Percentiles rank a stretch among this genome's conserved stretches.
phyloP scores from a whole-genome alignment of 2,113 vertebrate genomes.

The Sylvia atricapilla region DNA sequence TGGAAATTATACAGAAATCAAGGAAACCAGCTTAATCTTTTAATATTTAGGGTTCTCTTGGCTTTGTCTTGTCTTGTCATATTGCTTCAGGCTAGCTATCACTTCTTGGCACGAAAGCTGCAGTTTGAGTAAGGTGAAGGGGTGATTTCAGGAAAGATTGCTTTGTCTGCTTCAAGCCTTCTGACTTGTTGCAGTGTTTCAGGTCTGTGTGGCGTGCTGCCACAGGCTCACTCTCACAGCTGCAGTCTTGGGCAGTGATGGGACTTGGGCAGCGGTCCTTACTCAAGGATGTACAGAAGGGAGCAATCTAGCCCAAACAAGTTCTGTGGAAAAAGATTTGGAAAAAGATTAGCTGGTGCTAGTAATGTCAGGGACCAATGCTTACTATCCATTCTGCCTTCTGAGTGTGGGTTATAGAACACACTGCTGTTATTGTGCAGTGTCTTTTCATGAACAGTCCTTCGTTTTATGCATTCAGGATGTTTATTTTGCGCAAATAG shows the following conservation, averaged over 20 bases:
- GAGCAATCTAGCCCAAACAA: neutral
- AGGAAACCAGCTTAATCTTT: neutral
- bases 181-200: neutral
- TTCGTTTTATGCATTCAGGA: neutral
- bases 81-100: neutral
- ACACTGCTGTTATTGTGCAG: neutral
- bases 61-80: neutral
- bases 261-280: fast-evolving
- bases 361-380: neutral
- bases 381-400: neutral
- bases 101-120: neutral
- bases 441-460: neutral
- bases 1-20: neutral
- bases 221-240: neutral
- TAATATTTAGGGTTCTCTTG: neutral
- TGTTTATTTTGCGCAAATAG: neutral
- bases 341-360: neutral
- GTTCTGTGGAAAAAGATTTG: neutral
- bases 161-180: neutral
- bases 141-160: neutral
- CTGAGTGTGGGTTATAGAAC: neutral
- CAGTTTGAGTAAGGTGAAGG: neutral
- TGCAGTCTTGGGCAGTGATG: fast-evolving
- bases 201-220: neutral
- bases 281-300: neutral